Conservation (phyloP, 2,888 invertebrate genomes). For the Autographa gamma region DNA sequence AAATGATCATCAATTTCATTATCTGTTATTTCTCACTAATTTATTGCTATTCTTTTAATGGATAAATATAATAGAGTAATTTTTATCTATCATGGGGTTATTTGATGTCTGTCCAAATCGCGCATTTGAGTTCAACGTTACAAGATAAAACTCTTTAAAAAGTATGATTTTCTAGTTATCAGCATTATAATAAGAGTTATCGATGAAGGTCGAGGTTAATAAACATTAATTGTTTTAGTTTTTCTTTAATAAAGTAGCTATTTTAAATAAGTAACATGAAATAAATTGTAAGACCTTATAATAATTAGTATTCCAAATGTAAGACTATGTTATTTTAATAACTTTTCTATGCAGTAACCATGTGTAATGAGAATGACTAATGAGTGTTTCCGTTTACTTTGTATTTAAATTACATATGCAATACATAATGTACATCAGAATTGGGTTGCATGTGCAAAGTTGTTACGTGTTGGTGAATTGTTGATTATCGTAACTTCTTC, state of each 20-base stretch:
- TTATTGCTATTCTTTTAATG: neutral
- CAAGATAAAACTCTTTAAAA: constrained; percentile 14
- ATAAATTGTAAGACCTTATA: neutral
- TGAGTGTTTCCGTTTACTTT: constrained; percentile 13
- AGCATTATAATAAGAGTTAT: constrained; percentile 20
- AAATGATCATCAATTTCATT: neutral
- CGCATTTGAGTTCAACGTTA: neutral
- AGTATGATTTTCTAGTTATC: constrained; percentile 16
- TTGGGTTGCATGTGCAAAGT: constrained; percentile 54
- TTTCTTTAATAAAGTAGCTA: constrained; percentile 8
- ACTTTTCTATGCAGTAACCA: neutral
- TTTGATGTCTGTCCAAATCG: neutral
- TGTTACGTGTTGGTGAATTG: constrained; percentile 58
- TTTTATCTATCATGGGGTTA: constrained; percentile 2
- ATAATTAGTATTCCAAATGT: too few species aligned
- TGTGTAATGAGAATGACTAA: neutral
- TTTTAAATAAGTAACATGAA: neutral
- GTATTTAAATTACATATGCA: constrained; percentile 37
- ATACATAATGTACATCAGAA: constrained; percentile 45
- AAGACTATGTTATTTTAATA: constrained; percentile 12
- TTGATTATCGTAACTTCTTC: constrained; percentile 57
- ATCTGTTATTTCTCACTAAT: neutral
- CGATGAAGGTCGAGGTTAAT: constrained; percentile 31
- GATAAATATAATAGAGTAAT: neutral
- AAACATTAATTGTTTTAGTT: constrained; percentile 27